Conservation (phyloP, 2,797 vertebrate genomes). For the Sternarchorhynchus goeldii region DNA sequence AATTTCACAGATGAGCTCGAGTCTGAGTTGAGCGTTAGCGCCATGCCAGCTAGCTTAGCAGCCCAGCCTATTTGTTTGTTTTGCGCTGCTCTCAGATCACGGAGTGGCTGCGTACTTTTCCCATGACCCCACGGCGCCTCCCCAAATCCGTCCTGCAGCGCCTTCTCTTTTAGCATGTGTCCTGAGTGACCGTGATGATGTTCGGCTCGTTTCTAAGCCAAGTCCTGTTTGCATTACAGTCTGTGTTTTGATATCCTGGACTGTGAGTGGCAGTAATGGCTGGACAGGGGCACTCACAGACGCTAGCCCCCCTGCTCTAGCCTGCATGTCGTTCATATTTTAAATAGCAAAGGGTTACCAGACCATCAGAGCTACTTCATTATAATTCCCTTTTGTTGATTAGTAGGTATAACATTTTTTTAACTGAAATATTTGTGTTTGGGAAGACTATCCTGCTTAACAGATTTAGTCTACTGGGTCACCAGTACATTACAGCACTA, state of each 20-base stretch:
- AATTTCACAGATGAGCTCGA: background rate
- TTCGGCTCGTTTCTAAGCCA: conserved; percentile 24
- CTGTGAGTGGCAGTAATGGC: conserved; percentile 55
- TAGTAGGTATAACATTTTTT: conserved; percentile 7
- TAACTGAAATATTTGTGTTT: conserved; percentile 34
- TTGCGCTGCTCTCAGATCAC: background rate
- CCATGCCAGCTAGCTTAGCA: background rate
- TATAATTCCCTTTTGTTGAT: conserved; percentile 1
- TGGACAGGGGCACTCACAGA: conserved; percentile 51
- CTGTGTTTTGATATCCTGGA: conserved; percentile 53
- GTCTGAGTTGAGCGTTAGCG: background rate
- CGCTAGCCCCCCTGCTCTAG: conserved; percentile 17
- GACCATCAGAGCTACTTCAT: conserved; percentile 34
- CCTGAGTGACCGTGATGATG: conserved; percentile 43
- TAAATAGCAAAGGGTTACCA: conserved; percentile 34
- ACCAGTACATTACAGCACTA: background rate
- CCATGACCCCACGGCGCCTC: conserved; percentile 61
- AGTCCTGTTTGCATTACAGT: conserved; percentile 63
- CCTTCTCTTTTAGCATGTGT: conserved; percentile 36
- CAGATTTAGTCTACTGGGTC: background rate
- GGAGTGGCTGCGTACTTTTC: conserved; percentile 50
- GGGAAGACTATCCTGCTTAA: conserved; percentile 3
- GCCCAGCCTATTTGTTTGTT: background rate
- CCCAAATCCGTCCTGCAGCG: conserved; percentile 42
- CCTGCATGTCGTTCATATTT: conserved; percentile 26